These are phyloP conservation scores for Bruchidius siliquastri DNA, from an alignment of 2,888 invertebrate species.

Conservation along the genomic window DNA sequence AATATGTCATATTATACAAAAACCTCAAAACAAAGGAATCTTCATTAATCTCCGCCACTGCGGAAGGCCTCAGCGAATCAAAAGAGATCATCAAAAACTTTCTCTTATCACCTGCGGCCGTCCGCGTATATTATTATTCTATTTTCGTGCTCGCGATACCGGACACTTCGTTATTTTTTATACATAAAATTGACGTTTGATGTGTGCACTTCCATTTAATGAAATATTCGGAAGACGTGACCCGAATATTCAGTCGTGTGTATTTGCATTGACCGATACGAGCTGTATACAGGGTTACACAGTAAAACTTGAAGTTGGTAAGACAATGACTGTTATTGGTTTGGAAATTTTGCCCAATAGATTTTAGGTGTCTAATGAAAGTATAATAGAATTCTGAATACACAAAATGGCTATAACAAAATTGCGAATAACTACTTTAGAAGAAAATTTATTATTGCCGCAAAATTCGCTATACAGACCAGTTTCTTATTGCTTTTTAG, in stretches of 20 bases:
- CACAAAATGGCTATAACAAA: too few species aligned
- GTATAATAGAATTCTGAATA: too few species aligned
- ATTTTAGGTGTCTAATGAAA: too few species aligned
- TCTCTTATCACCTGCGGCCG: conserved; percentile 33
- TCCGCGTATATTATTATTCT: conserved; percentile 27
- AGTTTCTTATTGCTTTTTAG: too few species aligned
- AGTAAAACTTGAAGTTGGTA: too few species aligned
- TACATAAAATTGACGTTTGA: conserved; percentile 23
- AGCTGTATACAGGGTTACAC: not conserved
- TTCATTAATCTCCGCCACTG: conserved; percentile 8
- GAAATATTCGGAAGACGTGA: not conserved
- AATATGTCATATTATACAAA: too few species aligned
- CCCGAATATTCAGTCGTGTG: not conserved
- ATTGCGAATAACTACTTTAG: too few species aligned
- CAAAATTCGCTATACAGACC: too few species aligned
- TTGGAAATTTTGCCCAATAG: too few species aligned
- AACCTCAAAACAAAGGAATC: not conserved
- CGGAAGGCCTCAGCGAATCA: conserved; percentile 25
- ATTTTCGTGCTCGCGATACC: conserved; percentile 18
- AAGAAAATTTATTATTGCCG: too few species aligned
- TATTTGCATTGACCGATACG: not conserved
- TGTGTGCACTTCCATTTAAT: conserved; percentile 6
- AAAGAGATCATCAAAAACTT: conserved; percentile 37
- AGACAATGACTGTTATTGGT: too few species aligned
- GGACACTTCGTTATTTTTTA: conserved; percentile 23